A percentile compares a stretch with the other conserved stretches of the same genome.
These are phyloP conservation scores for Microctenopoma stevenorrisi DNA, from an alignment of 2,797 vertebrate species.

Conservation along the genomic window DNA sequence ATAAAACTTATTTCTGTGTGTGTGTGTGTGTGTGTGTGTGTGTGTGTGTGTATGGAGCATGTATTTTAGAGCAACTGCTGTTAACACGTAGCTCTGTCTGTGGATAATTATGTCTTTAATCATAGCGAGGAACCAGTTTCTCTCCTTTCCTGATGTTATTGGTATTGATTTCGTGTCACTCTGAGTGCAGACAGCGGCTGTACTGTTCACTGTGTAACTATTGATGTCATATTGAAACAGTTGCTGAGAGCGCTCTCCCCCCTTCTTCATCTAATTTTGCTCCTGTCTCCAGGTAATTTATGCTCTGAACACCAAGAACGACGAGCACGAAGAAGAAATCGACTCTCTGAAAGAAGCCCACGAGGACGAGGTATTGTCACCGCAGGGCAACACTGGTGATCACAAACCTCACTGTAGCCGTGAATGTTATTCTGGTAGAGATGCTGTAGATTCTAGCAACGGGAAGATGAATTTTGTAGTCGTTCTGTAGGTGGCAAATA, in stretches of 20 bases:
- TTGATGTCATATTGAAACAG: conserved; percentile 39
- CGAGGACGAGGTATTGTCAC: conserved; percentile 90
- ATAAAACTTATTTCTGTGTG: conserved; percentile 32
- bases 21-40: no score
- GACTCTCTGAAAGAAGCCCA: conserved; percentile 96
- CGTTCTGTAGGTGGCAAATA: no score
- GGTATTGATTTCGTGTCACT: conserved; percentile 30
- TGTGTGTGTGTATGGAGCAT: not conserved
- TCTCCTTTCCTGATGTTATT: conserved; percentile 17
- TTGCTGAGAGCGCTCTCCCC: conserved; percentile 7
- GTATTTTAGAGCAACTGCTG: not conserved
- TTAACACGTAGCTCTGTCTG: not conserved
- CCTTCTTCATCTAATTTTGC: conserved; percentile 17
- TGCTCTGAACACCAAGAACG: conserved; percentile 98
- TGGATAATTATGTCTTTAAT: conserved; percentile 14
- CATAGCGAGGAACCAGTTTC: not conserved
- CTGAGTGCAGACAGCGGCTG: conserved; percentile 13
- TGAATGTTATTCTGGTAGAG: no score
- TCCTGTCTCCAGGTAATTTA: conserved; percentile 92
- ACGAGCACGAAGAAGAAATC: conserved; percentile 96
- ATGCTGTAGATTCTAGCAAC: no score
- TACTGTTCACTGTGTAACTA: not conserved
- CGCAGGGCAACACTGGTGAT: not conserved
- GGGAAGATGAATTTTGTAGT: no score
- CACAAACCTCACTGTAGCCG: not conserved